phyloP scores from a whole-genome alignment of 2,113 vertebrate genomes.

The Hippocampus comes region DNA sequence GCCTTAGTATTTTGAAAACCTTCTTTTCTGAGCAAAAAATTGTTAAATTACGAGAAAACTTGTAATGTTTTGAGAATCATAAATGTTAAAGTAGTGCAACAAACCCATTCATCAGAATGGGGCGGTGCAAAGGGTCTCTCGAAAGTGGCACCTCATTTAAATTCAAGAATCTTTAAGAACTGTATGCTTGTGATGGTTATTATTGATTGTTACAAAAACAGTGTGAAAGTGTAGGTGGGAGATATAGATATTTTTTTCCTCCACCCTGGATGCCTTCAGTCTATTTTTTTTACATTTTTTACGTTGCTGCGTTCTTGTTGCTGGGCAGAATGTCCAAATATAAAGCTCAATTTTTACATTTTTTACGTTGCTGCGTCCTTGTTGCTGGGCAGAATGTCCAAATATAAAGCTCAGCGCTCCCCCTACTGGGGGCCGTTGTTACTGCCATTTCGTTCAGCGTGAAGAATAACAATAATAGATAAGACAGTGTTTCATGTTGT shows the following conservation, averaged over 20 bases:
- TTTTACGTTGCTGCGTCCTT: conserved; percentile 31
- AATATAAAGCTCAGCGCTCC: conserved; percentile 19
- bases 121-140: not conserved
- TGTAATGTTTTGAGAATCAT: not conserved
- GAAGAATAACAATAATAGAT: no score
- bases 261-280: conserved; percentile 58
- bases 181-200: not conserved
- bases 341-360: conserved; percentile 32
- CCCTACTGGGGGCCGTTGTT: conserved; percentile 45
- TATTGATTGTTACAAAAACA: not conserved
- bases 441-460: not conserved
- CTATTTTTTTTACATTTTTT: conserved; percentile 57
- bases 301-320: conserved; percentile 25
- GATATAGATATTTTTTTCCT: conserved; percentile 6
- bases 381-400: not conserved
- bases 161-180: not conserved
- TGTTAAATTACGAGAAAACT: not conserved
- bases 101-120: not conserved
- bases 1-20: no score
- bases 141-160: not conserved
- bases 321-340: not conserved
- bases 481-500: not conserved
- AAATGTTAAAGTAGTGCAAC: not conserved
- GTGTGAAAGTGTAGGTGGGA: not conserved
- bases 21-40: no score